Base-by-base conservation (phyloP, 2,113 vertebrate species). In the Centropus unirufus region DNA sequence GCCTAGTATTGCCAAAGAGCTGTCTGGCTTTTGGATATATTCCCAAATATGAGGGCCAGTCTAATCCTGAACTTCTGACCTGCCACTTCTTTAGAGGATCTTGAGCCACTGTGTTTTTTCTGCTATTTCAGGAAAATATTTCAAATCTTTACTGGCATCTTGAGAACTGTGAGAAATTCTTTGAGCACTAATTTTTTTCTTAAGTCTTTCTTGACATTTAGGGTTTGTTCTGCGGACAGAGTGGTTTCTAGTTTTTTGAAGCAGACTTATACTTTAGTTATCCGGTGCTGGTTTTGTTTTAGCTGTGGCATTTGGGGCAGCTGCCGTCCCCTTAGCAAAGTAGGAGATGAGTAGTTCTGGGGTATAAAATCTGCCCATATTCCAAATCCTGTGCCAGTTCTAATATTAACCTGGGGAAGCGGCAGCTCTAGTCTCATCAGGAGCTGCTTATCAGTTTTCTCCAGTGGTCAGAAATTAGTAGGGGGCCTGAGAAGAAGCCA, bases 361-460 rank as follows among this genome's bases (percentile, higher is more conserved):
- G 34, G 21, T 89, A n/a, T 13, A 61, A 87, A 90, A 51, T 61
- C 47, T 92, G 40, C 72, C 57, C n/a, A 1, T 73, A 42, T 91
- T 84, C 55, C 63, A 47, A 16, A 40, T 95, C 30, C 21, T 44
- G 22, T 59, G 61, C 68, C 79, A 93, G 68, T 55, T 83, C 94
- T 96, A 92, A 93, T 86, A 90, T 72, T 91, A 94, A 86, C 88
- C 61, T 68, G 70, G 74, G 75, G 67, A 94, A 92, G 63, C 69
- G 69, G 67, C 78, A 83, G 59, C 85, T 90, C 74, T 67, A 0
- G 46, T 88, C 81, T 46, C 51, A 26, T 62, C 66, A 88, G 54
- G 68, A 72, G 34, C 68, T 89, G 74, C 80, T 77, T 63, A 7
- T 83, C 81, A 82, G 68, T 92, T 95, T 95, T 61, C 51, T 70